These are phyloP conservation scores for Operophtera brumata DNA, from an alignment of 2,888 invertebrate genomes.

Conservation along the genomic window DNA sequence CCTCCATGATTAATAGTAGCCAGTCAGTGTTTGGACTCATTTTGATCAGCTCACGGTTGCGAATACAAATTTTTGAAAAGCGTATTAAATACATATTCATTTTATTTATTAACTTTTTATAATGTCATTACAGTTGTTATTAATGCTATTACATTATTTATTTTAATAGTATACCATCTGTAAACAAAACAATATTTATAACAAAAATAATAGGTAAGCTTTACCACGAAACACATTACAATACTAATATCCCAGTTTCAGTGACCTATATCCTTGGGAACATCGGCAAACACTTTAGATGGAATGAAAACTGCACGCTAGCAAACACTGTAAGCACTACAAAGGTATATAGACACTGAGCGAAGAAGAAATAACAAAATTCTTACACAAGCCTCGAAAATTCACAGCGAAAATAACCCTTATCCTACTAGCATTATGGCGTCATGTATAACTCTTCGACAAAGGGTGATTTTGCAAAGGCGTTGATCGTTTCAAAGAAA, in stretches of 20 bases:
- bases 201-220: background rate
- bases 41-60: too few species aligned
- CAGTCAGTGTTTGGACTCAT: too few species aligned
- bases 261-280: constrained; percentile 50
- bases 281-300: constrained; percentile 46
- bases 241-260: constrained; percentile 29
- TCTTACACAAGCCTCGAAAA: constrained; percentile 26
- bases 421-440: constrained; percentile 7
- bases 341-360: constrained; percentile 47
- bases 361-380: constrained; percentile 53
- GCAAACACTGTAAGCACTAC: constrained; percentile 43
- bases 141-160: too few species aligned
- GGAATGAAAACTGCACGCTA: constrained; percentile 46
- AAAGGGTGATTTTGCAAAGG: constrained; percentile 29
- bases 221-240: constrained; percentile 26
- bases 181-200: background rate
- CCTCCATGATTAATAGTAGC: too few species aligned
- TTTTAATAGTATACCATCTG: too few species aligned
- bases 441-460: constrained; percentile 12
- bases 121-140: too few species aligned
- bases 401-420: constrained; percentile 10
- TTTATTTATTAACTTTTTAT: too few species aligned
- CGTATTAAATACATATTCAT: too few species aligned
- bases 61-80: too few species aligned
- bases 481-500: constrained; percentile 45